Conservation (phyloP, 1,140 invertebrate species). For the Radopholus similis region DNA sequence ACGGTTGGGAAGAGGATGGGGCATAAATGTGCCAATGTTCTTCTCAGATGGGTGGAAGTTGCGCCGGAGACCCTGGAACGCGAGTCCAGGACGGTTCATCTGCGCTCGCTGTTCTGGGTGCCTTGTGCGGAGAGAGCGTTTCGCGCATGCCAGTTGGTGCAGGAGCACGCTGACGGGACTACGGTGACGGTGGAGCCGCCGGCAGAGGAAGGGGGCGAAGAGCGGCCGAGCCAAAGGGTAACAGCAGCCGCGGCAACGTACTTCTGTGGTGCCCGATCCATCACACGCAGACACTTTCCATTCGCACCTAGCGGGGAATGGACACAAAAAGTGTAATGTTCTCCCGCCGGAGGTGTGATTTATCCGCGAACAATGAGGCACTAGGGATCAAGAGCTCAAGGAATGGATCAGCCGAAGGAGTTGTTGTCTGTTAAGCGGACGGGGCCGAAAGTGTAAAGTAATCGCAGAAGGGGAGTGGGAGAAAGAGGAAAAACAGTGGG, state of each 20-base stretch:
- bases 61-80: constrained; percentile 5
- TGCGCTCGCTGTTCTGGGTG: constrained; percentile 14
- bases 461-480: too few species aligned
- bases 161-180: background rate
- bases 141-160: background rate
- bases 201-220: background rate
- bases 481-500: background rate
- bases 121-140: background rate
- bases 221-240: background rate
- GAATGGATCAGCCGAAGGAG: too few species aligned
- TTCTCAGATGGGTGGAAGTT: constrained; percentile 2
- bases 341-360: too few species aligned
- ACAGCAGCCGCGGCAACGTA: background rate
- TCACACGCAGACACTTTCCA: too few species aligned
- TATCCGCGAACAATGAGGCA: too few species aligned
- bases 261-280: background rate
- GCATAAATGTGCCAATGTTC: background rate
- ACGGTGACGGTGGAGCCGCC: background rate
- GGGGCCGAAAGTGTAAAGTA: too few species aligned
- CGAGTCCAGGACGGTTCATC: constrained; percentile 4
- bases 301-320: too few species aligned
- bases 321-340: too few species aligned
- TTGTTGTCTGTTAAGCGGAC: too few species aligned
- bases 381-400: too few species aligned
- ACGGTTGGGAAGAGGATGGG: background rate